Conservation (phyloP, 2,797 vertebrate genomes). For the Ciconia nigra region DNA sequence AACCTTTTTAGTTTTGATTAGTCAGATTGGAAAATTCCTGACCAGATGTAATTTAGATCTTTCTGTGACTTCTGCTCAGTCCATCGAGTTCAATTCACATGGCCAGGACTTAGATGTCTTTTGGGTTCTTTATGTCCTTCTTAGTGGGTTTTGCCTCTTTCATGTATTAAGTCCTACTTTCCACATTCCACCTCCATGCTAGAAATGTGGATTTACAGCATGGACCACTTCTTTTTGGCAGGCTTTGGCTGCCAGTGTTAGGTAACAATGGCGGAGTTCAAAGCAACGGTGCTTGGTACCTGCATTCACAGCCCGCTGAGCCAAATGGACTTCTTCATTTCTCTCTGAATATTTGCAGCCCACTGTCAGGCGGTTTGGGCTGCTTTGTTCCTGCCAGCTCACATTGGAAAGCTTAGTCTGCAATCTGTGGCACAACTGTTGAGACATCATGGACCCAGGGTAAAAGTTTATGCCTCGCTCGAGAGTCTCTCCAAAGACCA, state of each 20-base stretch:
- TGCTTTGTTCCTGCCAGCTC: background rate
- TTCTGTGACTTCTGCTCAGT: background rate
- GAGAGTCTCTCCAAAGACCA: background rate
- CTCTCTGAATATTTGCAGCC: background rate
- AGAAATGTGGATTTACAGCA: background rate
- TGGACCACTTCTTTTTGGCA: background rate
- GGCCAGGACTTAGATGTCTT: background rate
- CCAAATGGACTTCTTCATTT: background rate
- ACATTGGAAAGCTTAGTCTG: background rate
- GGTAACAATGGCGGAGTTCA: background rate
- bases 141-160: background rate
- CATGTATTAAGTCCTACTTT: background rate
- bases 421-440: background rate
- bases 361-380: background rate
- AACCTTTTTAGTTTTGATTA: background rate
- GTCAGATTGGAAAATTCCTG: background rate
- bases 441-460: background rate
- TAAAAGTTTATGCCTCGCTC: background rate
- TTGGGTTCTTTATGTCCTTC: background rate
- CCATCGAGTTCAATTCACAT: background rate
- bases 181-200: background rate
- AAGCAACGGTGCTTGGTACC: accelerated
- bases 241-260: background rate
- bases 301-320: background rate
- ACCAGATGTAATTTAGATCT: background rate